Evolutionary conservation across 2,888 invertebrate species (phyloP), one percentile per base, ranked within the genome.

Genomic region (Drosophila eohydei): DNA sequence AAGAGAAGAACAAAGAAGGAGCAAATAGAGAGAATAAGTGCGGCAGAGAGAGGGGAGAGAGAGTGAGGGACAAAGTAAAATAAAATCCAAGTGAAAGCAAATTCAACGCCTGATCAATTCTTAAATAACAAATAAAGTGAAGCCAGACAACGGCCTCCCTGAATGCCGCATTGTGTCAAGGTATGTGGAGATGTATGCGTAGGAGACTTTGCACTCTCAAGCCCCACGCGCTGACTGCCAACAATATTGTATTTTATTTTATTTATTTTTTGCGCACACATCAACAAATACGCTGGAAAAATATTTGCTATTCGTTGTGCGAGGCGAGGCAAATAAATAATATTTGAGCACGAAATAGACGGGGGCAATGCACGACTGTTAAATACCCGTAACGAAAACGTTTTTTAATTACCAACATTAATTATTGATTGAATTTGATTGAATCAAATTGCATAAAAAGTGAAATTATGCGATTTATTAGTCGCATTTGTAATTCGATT

Each of bases 91-190:
- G 21, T 67, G 79, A 77, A 79, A 71, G 74, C 74, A 65, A 82
- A 78, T 80, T 80, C 71, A 82, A 80, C 70, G 81, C 51, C 74
- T 71, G 80, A 66, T 64, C 82, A 70, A 74, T 77, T 84, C 71
- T 78, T 71, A 50, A 74, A 72, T 66, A 82, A 74, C 71, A 69
- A 74, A 74, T 56, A 48, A 34, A 48, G 21, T 46, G 36, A 74
- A 40, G 12, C 43, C 64, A 73, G 34, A 59, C 48, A 60, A 76
- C 62, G 36, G 16, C 36, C 21, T 40, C 12, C 2, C 14, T 26
- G 52, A 36, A 48, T 52, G 41, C 36, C 21, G 36, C 21, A 57
- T 40, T 57, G 30, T 48, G 16, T 21, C 14, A 50, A 43, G 59
- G 58, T 56, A 60, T 65, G 57, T 32, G 55, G 26, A 43, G 30